A percentile compares a stretch with the other conserved stretches of the same genome.
phyloP scores from a whole-genome alignment of 1,140 invertebrate genomes.

The Dendroctonus ponderosae region DNA sequence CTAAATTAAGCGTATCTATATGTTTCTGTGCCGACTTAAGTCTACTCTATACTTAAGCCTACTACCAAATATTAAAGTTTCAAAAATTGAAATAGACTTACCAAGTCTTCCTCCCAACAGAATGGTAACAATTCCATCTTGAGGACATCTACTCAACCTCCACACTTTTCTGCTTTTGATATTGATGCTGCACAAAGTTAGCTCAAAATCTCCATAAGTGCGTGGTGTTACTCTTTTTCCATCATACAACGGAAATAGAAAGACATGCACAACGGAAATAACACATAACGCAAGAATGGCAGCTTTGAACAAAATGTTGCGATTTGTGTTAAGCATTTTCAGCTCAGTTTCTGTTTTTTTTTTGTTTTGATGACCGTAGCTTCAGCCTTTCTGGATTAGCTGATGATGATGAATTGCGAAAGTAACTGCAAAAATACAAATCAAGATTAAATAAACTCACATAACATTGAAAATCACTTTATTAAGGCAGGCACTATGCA shows the following conservation, averaged over 20 bases:
- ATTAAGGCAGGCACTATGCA: no score
- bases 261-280: slow-evolving; percentile 61
- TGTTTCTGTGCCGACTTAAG: no score
- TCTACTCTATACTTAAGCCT: no score
- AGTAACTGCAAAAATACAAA: background rate
- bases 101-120: slow-evolving; percentile 55
- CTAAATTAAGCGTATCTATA: no score
- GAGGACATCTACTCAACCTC: slow-evolving; percentile 54
- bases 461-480: no score
- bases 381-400: background rate
- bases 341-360: background rate
- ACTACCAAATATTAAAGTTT: no score
- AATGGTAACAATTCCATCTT: slow-evolving; percentile 59
- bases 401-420: background rate
- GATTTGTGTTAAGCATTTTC: slow-evolving; percentile 48
- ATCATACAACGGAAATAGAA: slow-evolving; percentile 61
- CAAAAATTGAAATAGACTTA: background rate
- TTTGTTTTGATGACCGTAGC: background rate
- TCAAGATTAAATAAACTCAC: no score
- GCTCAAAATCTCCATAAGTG: slow-evolving; percentile 54
- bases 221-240: slow-evolving; percentile 46
- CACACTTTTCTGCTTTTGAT: slow-evolving; percentile 52
- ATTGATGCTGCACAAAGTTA: slow-evolving; percentile 56
- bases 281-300: slow-evolving; percentile 59
- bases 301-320: slow-evolving; percentile 59